Percentiles rank a stretch among this genome's conserved stretches.
Conservation (phyloP, 2,113 vertebrate genomes). For the Plectropomus leopardus region DNA sequence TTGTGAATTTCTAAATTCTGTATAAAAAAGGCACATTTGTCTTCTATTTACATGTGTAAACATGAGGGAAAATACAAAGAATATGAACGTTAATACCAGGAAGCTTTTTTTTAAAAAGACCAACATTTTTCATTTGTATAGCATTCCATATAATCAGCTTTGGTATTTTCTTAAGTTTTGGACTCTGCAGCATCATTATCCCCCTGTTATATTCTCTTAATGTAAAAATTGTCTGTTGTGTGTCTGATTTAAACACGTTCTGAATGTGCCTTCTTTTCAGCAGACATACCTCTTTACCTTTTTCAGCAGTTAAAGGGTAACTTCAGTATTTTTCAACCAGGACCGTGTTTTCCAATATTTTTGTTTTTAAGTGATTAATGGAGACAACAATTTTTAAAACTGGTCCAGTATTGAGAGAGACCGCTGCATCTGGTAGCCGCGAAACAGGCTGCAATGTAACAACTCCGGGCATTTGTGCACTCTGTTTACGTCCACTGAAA, state of each 20-base stretch:
- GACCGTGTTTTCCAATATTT: no score
- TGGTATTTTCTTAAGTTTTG: slow-evolving; percentile 75
- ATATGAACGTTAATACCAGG: slow-evolving; percentile 72
- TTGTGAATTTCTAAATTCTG: slow-evolving; percentile 87
- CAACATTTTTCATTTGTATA: slow-evolving; percentile 71
- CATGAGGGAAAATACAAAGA: slow-evolving; percentile 81
- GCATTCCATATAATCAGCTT: slow-evolving; percentile 76
- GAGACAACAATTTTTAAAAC: no score
- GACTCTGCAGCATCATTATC: slow-evolving; percentile 63
- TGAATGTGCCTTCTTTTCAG: slow-evolving; percentile 65
- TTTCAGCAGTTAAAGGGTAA: slow-evolving; percentile 48
- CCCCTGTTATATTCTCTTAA: slow-evolving; percentile 62
- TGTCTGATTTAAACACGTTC: slow-evolving; percentile 73
- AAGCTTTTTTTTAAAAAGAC: slow-evolving; percentile 65
- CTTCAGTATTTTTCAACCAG: no score
- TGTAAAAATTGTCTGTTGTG: slow-evolving; percentile 70
- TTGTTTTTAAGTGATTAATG: no score
- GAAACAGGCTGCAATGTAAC: no score
- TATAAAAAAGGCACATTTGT: slow-evolving; percentile 82
- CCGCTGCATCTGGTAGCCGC: no score
- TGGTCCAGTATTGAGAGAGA: no score
- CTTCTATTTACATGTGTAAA: slow-evolving; percentile 79
- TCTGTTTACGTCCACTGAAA: no score
- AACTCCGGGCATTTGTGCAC: no score
- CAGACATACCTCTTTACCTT: slow-evolving; percentile 71